A percentile compares a stretch with the other conserved stretches of the same genome.
Conservation (phyloP, 2,113 vertebrate species). For the Nerophis ophidion region DNA sequence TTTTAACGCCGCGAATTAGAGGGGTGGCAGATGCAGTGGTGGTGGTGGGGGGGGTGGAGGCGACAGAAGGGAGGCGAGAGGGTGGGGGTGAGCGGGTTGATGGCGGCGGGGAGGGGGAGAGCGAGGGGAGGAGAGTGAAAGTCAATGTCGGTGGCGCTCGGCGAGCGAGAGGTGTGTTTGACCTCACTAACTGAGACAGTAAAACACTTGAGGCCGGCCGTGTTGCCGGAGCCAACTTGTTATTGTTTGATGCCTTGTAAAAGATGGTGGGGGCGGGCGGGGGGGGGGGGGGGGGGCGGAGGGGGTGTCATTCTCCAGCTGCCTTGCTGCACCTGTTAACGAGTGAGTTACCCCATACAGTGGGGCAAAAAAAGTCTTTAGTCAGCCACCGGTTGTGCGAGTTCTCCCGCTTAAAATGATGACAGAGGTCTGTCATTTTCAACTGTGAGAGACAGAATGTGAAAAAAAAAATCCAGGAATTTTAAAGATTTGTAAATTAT, state of each 20-base stretch:
- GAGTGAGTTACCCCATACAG: not conserved
- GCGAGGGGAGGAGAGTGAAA: conserved; percentile 52
- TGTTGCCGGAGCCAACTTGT: conserved; percentile 52
- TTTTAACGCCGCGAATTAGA: conserved; percentile 75
- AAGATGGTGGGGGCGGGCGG: conserved; percentile 12
- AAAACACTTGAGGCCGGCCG: conserved; percentile 62
- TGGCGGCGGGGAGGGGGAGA: conserved; percentile 4
- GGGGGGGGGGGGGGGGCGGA: not conserved
- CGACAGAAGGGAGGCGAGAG: conserved; percentile 25
- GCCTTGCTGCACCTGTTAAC: conserved; percentile 29
- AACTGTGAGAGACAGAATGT: too few species aligned
- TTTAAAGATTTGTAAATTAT: too few species aligned
- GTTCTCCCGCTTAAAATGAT: too few species aligned
- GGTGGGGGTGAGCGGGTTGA: conserved; percentile 16
- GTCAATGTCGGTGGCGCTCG: conserved; percentile 58
- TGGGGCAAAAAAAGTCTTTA: too few species aligned
- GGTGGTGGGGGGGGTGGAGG: conserved; percentile 23
- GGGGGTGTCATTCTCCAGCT: conserved; percentile 30
- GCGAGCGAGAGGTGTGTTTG: conserved; percentile 63
- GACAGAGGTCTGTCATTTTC: too few species aligned
- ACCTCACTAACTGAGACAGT: conserved; percentile 66
- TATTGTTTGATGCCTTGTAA: conserved; percentile 53
- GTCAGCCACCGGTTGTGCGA: too few species aligned
- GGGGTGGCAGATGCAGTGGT: conserved; percentile 53
- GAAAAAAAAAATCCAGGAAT: too few species aligned